Evolutionary conservation across 2,113 vertebrate species (phyloP).

Genomic region (Corythoichthys haematopterus): DNA sequence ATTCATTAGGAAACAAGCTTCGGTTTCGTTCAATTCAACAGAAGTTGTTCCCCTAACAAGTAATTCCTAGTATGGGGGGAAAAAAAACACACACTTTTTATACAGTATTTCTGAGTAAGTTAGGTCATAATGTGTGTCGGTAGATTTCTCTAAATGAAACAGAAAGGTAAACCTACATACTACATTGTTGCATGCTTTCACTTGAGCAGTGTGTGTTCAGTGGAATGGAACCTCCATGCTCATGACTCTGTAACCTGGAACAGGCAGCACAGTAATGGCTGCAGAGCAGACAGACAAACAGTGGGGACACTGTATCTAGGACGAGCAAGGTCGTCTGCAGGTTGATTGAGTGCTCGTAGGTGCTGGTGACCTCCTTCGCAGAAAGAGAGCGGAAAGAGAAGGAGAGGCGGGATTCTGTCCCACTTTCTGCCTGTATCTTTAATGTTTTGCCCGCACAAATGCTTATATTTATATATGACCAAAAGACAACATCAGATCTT

Average conservation of each 20-base stretch:
- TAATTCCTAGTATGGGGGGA: neutral
- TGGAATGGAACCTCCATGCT: slow-evolving; percentile 36
- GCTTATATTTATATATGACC: slow-evolving; percentile 11
- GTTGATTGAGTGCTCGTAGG: slow-evolving; percentile 68
- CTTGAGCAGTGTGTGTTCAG: slow-evolving; percentile 32
- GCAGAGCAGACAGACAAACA: slow-evolving; percentile 36
- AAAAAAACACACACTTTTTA: neutral
- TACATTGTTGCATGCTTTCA: slow-evolving; percentile 15
- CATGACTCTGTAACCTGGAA: slow-evolving; percentile 47
- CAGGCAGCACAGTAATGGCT: slow-evolving; percentile 34
- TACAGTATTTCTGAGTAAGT: slow-evolving; percentile 18
- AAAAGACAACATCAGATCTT: neutral
- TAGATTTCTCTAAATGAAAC: slow-evolving; percentile 4
- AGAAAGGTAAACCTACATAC: slow-evolving; percentile 17
- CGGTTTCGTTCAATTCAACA: neutral
- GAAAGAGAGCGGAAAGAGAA: slow-evolving; percentile 28
- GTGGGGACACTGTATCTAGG: slow-evolving; percentile 57
- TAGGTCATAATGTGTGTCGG: slow-evolving; percentile 25
- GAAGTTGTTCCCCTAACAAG: neutral
- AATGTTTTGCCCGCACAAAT: slow-evolving; percentile 2
- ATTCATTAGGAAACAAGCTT: neutral
- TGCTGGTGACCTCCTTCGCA: slow-evolving; percentile 70
- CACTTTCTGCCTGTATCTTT: slow-evolving; percentile 40
- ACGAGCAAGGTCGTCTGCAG: slow-evolving; percentile 66
- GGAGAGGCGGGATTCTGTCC: slow-evolving; percentile 43